Percentiles rank a stretch among this genome's conserved stretches.
Conservation (phyloP, 2,797 vertebrate species). For the Sphaeramia orbicularis region DNA sequence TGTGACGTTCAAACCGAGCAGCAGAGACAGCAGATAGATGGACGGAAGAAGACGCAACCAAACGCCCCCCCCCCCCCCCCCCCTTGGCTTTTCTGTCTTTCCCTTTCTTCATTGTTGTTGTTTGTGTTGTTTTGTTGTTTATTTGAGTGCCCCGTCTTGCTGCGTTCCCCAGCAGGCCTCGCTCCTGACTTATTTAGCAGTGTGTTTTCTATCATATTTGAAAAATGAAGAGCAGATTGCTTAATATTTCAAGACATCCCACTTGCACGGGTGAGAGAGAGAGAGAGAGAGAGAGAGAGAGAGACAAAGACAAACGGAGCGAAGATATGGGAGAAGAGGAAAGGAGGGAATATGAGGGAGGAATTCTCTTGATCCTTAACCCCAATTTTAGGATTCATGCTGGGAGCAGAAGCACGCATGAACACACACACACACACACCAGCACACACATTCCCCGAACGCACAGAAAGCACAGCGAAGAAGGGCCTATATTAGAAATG, state of each 20-base stretch:
- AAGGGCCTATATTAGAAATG: conserved; percentile 36
- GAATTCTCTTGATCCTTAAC: conserved; percentile 84
- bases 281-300: conserved; percentile 15
- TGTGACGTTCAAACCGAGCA: too few species aligned
- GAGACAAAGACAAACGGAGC: conserved; percentile 7
- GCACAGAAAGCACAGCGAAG: conserved; percentile 25
- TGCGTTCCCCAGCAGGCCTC: conserved; percentile 78
- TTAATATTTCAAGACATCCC: conserved; percentile 85
- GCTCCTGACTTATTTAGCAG: conserved; percentile 87
- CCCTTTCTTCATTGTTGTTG: conserved; percentile 60
- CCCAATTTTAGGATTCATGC: conserved; percentile 77
- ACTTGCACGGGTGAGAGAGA: conserved; percentile 54
- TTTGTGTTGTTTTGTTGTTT: conserved; percentile 75
- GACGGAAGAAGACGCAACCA: too few species aligned
- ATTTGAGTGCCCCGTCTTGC: conserved; percentile 59
- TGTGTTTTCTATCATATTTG: conserved; percentile 83
- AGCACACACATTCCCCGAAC: conserved; percentile 12
- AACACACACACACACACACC: conserved; percentile 53
- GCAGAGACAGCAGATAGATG: too few species aligned
- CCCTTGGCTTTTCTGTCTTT: conserved; percentile 18
- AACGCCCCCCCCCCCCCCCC: too few species aligned
- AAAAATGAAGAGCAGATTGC: conserved; percentile 82
- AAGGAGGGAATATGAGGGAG: conserved; percentile 71
- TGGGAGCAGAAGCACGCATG: conserved; percentile 68
- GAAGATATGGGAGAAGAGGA: conserved; percentile 46